These are phyloP conservation scores for Picathartes gymnocephalus DNA, from an alignment of 2,113 vertebrate species.

Conservation along the genomic window DNA sequence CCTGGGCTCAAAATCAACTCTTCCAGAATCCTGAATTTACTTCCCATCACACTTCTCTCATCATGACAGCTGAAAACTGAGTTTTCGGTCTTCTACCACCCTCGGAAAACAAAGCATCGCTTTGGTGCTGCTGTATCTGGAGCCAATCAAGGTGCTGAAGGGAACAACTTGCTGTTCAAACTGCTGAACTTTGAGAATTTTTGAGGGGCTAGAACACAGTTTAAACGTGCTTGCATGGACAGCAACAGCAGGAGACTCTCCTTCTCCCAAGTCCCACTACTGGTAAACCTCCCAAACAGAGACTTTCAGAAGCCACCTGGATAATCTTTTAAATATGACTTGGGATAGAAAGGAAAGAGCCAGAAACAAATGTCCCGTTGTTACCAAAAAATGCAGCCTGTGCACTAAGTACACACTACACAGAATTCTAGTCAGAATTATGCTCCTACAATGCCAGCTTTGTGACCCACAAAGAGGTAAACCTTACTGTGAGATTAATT, in stretches of 20 bases:
- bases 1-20: background rate
- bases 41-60: background rate
- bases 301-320: background rate
- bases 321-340: background rate
- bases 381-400: background rate
- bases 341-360: background rate
- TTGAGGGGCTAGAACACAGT: background rate
- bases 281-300: background rate
- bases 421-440: background rate
- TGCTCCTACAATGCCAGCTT: background rate
- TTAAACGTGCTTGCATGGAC: rapidly evolving
- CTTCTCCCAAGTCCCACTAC: background rate
- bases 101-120: background rate
- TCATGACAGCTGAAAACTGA: background rate
- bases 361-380: background rate
- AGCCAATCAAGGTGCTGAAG: background rate
- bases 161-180: background rate
- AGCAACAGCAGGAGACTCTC: background rate
- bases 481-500: background rate
- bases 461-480: background rate
- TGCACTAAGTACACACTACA: background rate
- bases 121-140: background rate
- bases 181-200: background rate
- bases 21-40: background rate
- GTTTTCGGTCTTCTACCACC: background rate